Base-by-base conservation (phyloP, 2,113 vertebrate genomes). In the Mirza zaza region DNA sequence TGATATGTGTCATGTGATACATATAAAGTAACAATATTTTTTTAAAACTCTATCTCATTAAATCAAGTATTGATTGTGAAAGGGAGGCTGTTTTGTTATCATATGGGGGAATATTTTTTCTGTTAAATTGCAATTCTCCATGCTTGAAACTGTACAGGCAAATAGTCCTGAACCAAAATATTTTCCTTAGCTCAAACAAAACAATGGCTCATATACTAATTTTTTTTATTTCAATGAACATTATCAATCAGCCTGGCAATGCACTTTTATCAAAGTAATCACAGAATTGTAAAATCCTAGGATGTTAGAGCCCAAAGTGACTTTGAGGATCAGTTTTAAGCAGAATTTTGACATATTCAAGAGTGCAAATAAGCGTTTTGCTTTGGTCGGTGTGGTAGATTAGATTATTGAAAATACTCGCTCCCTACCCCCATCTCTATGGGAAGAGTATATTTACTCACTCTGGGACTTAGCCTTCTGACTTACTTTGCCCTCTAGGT, bases 211-310 rank as follows among this genome's bases (percentile, higher is more conserved):
- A 71, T 71, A 52, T 13, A 42, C 5, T n/a, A 70, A 68, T 67
- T 57, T 11, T 95, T 93, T 79, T 80, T 50, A n/a, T 82, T 82
- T 92, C 63, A 70, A 5, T 97, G 84, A 79, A 84, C 14, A n/a
- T 80, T 59, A 77, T 63, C 27, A 42, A 4, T 93, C 36, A 86
- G 11, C 45, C 57, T 55, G 32, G 34, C 18, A 82, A 55, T 89
- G 25, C 23, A 48, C 20, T 86, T 93, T 90, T 57, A 86, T 67
- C 14, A 68, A 63, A 71, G 10, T 50, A 63, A 25, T 77, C 14
- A 77, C 20, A 77, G 71, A 80, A 90, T 70, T 82, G 32, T 90
- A 63, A 34, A 27, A 29, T 82, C 27, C 29, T 70, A 70, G n/a
- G 42, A 87, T 75, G 2, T 45, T 42, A 39, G 27, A 86, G 4